Evolutionary conservation across 2,113 vertebrate species (phyloP).

Genomic region (Elephas maximus): DNA sequence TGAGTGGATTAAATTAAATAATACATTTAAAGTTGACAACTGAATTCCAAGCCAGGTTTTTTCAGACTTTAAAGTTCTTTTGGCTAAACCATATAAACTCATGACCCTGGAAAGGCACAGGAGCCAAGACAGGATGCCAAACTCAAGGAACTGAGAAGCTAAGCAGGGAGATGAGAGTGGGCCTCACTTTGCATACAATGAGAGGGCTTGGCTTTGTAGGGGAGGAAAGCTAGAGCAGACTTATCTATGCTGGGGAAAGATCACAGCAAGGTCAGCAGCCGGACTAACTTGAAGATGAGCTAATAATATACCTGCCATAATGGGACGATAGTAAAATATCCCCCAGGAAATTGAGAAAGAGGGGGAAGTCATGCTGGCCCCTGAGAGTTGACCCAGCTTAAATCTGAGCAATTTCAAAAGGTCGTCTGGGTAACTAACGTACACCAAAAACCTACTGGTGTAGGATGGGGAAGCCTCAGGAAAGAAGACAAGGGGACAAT

Average conservation of each 20-base stretch:
- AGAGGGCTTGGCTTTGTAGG: no score
- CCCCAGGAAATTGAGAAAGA: neutral
- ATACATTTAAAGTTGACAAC: neutral
- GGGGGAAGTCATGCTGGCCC: neutral
- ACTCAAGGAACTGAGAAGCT: neutral
- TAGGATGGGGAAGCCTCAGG: neutral
- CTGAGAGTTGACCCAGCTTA: neutral
- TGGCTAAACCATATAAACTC: neutral
- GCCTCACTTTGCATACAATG: rapidly evolving
- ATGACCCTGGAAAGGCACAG: neutral
- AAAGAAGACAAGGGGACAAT: neutral
- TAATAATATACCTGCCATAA: neutral
- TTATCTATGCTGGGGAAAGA: neutral
- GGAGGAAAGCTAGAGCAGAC: neutral
- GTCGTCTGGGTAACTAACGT: neutral
- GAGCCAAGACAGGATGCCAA: neutral
- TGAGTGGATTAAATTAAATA: neutral
- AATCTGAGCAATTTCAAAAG: neutral
- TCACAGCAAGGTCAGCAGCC: neutral
- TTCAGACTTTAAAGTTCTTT: neutral
- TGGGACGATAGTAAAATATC: neutral
- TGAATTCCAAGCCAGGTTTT: neutral
- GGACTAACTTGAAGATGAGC: neutral
- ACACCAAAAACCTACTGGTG: neutral
- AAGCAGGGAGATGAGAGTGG: neutral